Evolutionary conservation across 2,888 invertebrate species (phyloP).

Genomic region (Aquatica leii): DNA sequence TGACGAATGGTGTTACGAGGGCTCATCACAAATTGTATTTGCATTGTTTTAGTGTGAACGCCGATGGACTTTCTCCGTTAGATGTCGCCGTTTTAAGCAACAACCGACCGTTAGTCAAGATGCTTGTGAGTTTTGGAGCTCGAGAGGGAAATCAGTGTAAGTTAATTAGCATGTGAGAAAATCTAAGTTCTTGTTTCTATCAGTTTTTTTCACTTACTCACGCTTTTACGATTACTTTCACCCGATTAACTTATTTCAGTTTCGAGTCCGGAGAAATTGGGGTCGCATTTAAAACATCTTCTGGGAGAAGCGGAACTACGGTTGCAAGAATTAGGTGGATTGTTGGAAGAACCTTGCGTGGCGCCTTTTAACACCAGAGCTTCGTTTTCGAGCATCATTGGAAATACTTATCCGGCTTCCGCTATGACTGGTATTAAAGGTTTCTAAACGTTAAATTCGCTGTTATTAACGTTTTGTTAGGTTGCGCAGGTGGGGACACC

Average conservation of each 20-base stretch:
- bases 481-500: slow-evolving; percentile 77
- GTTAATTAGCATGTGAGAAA: slow-evolving; percentile 54
- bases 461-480: slow-evolving; percentile 46
- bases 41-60: slow-evolving; percentile 76
- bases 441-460: background rate
- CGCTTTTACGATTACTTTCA: slow-evolving; percentile 16
- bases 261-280: slow-evolving; percentile 76
- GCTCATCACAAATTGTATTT: too few species aligned
- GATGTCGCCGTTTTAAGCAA: slow-evolving; percentile 94
- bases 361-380: slow-evolving; percentile 63
- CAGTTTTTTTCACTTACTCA: slow-evolving; percentile 11
- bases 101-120: slow-evolving; percentile 86
- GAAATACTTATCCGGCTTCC: slow-evolving; percentile 58
- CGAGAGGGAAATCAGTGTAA: slow-evolving; percentile 86
- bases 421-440: slow-evolving; percentile 56
- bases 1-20: too few species aligned
- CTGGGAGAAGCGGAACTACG: slow-evolving; percentile 84
- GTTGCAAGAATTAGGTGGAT: slow-evolving; percentile 78
- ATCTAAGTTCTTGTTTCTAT: too few species aligned
- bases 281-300: slow-evolving; percentile 77
- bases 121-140: slow-evolving; percentile 88
- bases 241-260: slow-evolving; percentile 62
- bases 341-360: slow-evolving; percentile 58
- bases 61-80: slow-evolving; percentile 87
- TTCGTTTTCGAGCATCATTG: slow-evolving; percentile 68